Evolutionary conservation across 2,797 vertebrate species (phyloP).

Genomic region (Pristis pectinata): DNA sequence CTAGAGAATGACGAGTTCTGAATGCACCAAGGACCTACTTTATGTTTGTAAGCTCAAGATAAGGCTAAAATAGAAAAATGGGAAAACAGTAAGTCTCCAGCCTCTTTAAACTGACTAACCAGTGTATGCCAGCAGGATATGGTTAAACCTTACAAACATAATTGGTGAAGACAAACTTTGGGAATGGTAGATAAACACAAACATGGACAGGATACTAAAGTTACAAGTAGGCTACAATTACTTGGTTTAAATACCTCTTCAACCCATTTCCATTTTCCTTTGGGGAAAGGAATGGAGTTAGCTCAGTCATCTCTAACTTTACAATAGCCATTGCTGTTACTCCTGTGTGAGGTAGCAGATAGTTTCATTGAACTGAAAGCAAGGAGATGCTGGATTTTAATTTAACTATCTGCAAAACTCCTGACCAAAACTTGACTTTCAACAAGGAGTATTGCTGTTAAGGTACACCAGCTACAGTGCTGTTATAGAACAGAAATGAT

Average conservation of each 20-base stretch:
- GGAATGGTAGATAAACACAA: no score
- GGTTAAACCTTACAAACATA: not conserved
- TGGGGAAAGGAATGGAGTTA: not conserved
- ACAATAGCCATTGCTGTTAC: not conserved
- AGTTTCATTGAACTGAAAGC: no score
- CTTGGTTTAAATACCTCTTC: not conserved
- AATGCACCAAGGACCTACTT: not conserved
- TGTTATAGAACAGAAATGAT: no score
- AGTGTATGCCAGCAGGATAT: not conserved
- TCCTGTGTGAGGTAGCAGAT: not conserved
- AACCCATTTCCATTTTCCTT: not conserved
- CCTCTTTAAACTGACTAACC: not conserved
- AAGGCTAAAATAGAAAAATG: not conserved
- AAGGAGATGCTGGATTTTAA: no score
- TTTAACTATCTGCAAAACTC: no score
- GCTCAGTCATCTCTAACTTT: not conserved
- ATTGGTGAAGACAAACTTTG: no score
- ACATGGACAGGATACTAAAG: not conserved
- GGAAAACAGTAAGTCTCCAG: not conserved
- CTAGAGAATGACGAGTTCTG: not conserved
- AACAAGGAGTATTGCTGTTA: no score
- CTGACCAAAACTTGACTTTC: no score
- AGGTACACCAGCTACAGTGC: no score
- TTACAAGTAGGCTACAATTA: not conserved
- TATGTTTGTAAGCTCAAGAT: not conserved